Base-by-base conservation (phyloP, 1,140 invertebrate species). In the Popillia japonica region DNA sequence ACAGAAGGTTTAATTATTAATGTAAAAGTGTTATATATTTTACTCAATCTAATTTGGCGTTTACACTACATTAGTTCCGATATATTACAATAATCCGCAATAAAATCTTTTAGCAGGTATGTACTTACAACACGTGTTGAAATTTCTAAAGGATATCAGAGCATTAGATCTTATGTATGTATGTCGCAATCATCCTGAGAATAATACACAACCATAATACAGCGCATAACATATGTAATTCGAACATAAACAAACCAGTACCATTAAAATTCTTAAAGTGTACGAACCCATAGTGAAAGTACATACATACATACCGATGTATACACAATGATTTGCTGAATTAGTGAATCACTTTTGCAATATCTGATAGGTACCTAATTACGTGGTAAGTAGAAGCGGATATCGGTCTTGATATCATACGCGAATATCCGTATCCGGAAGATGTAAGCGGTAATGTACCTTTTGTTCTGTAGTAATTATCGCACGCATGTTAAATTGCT, bases 321-420 rank as follows among this genome's bases (percentile, higher is more conserved):
- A n/a, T n/a, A n/a, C n/a, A n/a, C 61, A 27, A 27, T 22, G 27
- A 27, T 68, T 68, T 68, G 61, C 61, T 68, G 11, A 68, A 68
- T 68, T 68, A 68, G 20, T 27, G 61, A 27, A 22, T 68, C 61
- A 68, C 61, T 27, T 27, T 27, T 34, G 61, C 27, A 68, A 68
- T 34, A 68, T 68, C 61, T 20, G 48, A 55, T n/a, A 55, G 48
- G 17, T n/a, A 55, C 48, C 48, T 14, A 68, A 68, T 68, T 68
- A 68, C 9, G 22, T 10, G 27, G 27, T 23, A 27, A 68, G 22
- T 68, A 11, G 61, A 34, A 68, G 61, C 61, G 17, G 22, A 68
- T 68, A 68, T 27, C 9, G 20, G 61, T 68, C 61, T 68, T 22
- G 61, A 34, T 68, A 22, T 17, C 14, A 55, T 64, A 68, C 11